Evolutionary conservation across 1,140 invertebrate genomes (phyloP).

Genomic region (Pachypeltis micranthus): DNA sequence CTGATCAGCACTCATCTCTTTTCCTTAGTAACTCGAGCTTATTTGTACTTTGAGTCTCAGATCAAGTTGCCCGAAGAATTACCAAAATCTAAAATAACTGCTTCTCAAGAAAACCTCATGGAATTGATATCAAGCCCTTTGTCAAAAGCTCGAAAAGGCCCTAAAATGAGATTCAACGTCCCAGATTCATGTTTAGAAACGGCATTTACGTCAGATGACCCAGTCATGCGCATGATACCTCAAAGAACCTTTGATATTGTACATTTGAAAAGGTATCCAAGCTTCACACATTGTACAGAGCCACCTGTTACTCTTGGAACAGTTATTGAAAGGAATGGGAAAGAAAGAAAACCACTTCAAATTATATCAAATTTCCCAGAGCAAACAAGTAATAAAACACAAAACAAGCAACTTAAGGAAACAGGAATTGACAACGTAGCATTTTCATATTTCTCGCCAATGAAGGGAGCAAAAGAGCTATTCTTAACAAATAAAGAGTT

Average conservation of each 20-base stretch:
- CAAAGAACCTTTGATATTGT: conserved; percentile 29
- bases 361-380: background rate
- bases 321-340: background rate
- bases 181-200: conserved; percentile 34
- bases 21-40: conserved; percentile 1
- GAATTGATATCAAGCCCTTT: background rate
- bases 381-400: background rate
- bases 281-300: background rate
- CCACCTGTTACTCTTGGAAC: background rate
- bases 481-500: background rate
- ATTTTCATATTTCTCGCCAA: conserved; percentile 5
- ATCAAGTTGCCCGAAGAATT: background rate
- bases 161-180: conserved; percentile 6
- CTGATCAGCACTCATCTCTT: conserved; percentile 1
- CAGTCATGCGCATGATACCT: conserved; percentile 31
- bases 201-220: conserved; percentile 34
- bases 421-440: conserved; percentile 7
- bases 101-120: conserved; percentile 2
- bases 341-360: background rate
- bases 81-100: background rate
- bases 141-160: background rate
- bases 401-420: background rate
- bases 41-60: conserved; percentile 19
- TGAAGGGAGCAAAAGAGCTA: background rate
- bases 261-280: conserved; percentile 21